Base-by-base conservation (phyloP, 37 sponge, comb jelly and placozoan species). In the Dysidea cf. avara region DNA sequence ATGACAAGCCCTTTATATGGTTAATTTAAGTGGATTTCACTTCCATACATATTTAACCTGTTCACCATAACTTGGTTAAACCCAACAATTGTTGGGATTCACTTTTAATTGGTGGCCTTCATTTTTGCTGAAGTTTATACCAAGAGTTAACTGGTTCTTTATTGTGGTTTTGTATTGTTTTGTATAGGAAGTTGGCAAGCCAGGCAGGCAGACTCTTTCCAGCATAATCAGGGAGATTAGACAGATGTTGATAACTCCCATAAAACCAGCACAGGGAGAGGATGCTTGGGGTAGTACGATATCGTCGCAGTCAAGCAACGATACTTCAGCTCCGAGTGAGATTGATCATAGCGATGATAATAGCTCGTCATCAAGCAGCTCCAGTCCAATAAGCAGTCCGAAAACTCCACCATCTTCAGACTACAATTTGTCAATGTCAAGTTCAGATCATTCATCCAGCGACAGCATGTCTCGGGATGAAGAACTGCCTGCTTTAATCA, bases 161-260 rank as follows among this genome's bases (percentile, higher is more conserved):
- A n/a, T n/a, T n/a, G n/a, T n/a, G n/a, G n/a, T n/a, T n/a, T n/a
- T 61, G 29, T 61, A 21, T 61, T 61, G 63, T 61, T 43, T 43
- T 5, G 5, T 12, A 12, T 43, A 43, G 46, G 46, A 43, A 9
- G 46, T 43, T 43, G 46, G 46, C 9, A 43, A 43, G 9, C 46
- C 46, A 12, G 46, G 46, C 5, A 5, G 46, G 9, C 46, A 43
- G 9, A 43, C 46, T 5, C 26, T 69, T n/a, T 33, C 35, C 17
- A 81, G 72, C 59, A 81, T 43, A 5, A 43, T 92, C 25, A 26
- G 50, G 20, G 86, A 84, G 32, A 62, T 92, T 0, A 55, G 80
- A 0, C 64, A 66, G 47, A 75, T 92, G 54, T 40, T 92, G 48
- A 56, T 35, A 43, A 88, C 90, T 7, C 93, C 93, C 4, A 88